These are phyloP conservation scores for Onychostoma macrolepis DNA, from an alignment of 2,113 vertebrate species.

Conservation along the genomic window DNA sequence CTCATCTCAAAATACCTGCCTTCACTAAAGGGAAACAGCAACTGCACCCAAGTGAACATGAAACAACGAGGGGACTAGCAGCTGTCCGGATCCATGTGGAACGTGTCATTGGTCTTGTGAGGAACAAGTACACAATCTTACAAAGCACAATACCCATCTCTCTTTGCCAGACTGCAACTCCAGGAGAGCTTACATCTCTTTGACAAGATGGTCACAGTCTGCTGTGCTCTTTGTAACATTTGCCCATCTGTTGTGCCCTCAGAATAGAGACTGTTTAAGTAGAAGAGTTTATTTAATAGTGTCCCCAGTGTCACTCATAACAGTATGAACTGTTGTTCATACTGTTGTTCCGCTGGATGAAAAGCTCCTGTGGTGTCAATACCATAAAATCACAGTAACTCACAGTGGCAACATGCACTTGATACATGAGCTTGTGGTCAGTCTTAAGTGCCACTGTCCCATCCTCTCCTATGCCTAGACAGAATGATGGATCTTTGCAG, in stretches of 20 bases:
- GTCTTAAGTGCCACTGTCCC: no score
- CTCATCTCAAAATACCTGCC: background rate
- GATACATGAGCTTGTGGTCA: no score
- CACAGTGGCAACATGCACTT: no score
- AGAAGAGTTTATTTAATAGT: no score
- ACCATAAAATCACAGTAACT: no score
- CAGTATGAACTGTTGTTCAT: no score
- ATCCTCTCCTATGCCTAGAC: no score
- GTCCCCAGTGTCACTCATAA: no score
- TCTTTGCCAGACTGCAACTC: conserved; percentile 2
- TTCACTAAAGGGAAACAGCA: background rate
- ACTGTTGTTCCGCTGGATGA: no score
- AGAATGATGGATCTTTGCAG: no score
- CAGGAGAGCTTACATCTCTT: conserved; percentile 21
- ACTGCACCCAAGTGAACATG: conserved; percentile 8
- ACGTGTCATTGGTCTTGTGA: background rate
- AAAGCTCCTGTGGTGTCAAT: no score
- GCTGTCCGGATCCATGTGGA: background rate
- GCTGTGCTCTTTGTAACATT: conserved; percentile 34
- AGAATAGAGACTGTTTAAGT: background rate
- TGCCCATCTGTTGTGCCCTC: conserved; percentile 24
- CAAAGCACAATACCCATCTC: background rate
- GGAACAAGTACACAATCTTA: background rate
- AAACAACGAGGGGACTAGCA: no score
- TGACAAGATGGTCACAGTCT: conserved; percentile 35